Evolutionary conservation across 2,888 invertebrate genomes (phyloP).

Genomic region (Linyphia triangularis): DNA sequence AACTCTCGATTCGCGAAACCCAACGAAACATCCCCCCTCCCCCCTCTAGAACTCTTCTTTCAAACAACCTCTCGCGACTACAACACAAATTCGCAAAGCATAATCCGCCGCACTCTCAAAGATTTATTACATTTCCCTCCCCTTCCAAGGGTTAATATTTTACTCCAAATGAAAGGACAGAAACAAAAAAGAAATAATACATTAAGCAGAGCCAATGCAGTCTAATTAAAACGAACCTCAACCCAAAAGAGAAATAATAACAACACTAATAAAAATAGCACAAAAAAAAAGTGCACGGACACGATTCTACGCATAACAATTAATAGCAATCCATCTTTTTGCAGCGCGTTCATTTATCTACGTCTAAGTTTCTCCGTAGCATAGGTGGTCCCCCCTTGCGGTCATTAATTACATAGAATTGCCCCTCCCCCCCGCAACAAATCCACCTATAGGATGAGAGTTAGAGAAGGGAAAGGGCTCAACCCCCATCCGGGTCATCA

Average conservation of each 20-base stretch:
- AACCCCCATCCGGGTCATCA: conserved; percentile 65
- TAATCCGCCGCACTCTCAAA: too few species aligned
- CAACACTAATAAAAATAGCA: neutral
- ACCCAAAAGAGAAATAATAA: conserved; percentile 20
- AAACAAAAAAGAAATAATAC: conserved; percentile 25
- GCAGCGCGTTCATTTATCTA: conserved; percentile 59
- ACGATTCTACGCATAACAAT: conserved; percentile 68
- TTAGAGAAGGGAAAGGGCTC: conserved; percentile 54
- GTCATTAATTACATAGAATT: conserved; percentile 59
- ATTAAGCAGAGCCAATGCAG: conserved; percentile 24
- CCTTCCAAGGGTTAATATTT: conserved; percentile 38
- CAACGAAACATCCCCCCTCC: too few species aligned
- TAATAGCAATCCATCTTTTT: conserved; percentile 71
- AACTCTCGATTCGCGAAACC: too few species aligned
- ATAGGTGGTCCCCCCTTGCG: conserved; percentile 43
- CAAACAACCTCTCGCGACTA: neutral
- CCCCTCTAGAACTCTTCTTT: too few species aligned
- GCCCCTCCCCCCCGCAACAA: conserved; percentile 42
- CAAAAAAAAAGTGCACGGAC: conserved; percentile 1
- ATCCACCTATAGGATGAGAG: conserved; percentile 59
- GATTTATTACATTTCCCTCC: neutral
- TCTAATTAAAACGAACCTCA: conserved; percentile 60
- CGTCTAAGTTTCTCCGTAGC: conserved; percentile 49
- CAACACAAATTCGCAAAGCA: neutral
- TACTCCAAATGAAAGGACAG: conserved; percentile 31